These are phyloP conservation scores for Hirtodrosophila duncani DNA, from an alignment of 2,888 invertebrate species.

Conservation along the genomic window DNA sequence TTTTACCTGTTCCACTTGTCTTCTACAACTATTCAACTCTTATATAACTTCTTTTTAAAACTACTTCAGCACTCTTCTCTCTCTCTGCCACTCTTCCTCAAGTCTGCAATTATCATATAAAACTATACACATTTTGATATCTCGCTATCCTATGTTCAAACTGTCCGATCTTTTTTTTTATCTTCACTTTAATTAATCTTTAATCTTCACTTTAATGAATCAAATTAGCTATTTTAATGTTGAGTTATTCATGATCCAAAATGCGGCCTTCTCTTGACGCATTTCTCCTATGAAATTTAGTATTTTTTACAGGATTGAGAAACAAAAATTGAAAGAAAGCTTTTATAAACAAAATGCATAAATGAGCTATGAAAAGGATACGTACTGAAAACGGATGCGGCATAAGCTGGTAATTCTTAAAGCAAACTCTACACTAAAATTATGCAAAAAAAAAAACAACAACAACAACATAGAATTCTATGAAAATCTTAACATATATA, in stretches of 20 bases:
- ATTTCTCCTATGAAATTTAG: constrained; percentile 52
- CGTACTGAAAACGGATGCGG: constrained; percentile 40
- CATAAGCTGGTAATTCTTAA: constrained; percentile 54
- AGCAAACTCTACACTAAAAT: constrained; percentile 26
- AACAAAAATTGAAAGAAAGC: constrained; percentile 19
- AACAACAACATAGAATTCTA: constrained; percentile 17
- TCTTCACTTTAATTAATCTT: background rate
- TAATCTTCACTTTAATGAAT: background rate
- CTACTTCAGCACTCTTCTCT: too few species aligned
- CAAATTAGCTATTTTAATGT: constrained; percentile 19
- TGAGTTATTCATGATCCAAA: constrained; percentile 43
- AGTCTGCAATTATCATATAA: too few species aligned
- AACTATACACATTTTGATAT: too few species aligned
- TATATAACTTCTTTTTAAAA: too few species aligned
- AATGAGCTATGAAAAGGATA: constrained; percentile 53
- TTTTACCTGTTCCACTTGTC: too few species aligned
- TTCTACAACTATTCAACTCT: too few species aligned
- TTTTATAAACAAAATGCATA: constrained; percentile 33
- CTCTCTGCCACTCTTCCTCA: too few species aligned
- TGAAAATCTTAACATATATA: constrained; percentile 33
- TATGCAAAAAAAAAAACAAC: constrained; percentile 13
- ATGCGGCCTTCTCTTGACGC: constrained; percentile 46
- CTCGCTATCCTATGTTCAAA: too few species aligned
- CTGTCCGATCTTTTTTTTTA: too few species aligned
- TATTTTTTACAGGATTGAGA: constrained; percentile 62